phyloP scores from a whole-genome alignment of 2,797 vertebrate species.

The Decapterus maruadsi region DNA sequence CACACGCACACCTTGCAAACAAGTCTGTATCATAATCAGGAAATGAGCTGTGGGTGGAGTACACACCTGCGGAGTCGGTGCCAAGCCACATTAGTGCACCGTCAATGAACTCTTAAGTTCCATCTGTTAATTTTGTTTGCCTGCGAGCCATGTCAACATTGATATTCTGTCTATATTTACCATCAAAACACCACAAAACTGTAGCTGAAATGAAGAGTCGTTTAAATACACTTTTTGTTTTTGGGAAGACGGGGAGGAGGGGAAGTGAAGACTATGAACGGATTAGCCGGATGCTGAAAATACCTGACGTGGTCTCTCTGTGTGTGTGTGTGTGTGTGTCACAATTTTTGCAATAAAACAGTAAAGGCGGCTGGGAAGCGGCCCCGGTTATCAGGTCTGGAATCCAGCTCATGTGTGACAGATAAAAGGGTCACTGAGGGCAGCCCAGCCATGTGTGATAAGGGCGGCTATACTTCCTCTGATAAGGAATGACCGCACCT shows the following conservation, averaged over 20 bases:
- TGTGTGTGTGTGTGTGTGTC: slow-evolving; percentile 1
- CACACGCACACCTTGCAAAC: slow-evolving; percentile 30
- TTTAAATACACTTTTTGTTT: not conserved
- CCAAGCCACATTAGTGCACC: slow-evolving; percentile 19
- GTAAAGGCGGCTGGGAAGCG: slow-evolving; percentile 31
- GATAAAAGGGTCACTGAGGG: slow-evolving; percentile 75
- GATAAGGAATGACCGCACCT: slow-evolving; percentile 76
- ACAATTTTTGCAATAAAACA: slow-evolving; percentile 52
- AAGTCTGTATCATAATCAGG: slow-evolving; percentile 32
- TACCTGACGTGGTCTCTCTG: slow-evolving; percentile 12
- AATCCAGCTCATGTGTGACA: slow-evolving; percentile 74
- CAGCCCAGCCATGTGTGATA: slow-evolving; percentile 75
- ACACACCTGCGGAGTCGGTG: slow-evolving; percentile 34
- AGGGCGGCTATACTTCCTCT: slow-evolving; percentile 76
- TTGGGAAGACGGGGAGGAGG: too few species aligned
- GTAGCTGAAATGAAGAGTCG: not conserved
- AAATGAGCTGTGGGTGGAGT: slow-evolving; percentile 46
- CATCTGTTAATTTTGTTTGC: slow-evolving; percentile 11
- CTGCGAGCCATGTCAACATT: slow-evolving; percentile 6
- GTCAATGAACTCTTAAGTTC: slow-evolving; percentile 15
- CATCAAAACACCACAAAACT: not conserved
- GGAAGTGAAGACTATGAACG: not conserved
- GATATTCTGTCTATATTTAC: not conserved
- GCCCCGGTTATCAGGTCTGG: slow-evolving; percentile 57
- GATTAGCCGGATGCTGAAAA: slow-evolving; percentile 22